Base-by-base conservation (phyloP, 2,113 vertebrate genomes). In the Perca schrenkii region DNA sequence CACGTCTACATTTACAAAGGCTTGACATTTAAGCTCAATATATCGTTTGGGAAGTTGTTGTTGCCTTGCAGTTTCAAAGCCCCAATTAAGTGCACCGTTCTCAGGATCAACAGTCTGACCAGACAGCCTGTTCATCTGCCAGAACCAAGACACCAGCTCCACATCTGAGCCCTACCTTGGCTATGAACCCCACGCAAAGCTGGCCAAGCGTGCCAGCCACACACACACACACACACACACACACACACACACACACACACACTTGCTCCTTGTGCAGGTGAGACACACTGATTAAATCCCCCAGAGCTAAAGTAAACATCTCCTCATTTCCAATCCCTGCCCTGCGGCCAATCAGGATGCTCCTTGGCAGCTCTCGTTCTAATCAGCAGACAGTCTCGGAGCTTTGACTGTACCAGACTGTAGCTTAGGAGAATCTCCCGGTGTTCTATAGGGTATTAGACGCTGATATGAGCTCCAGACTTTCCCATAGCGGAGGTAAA, bases 391-490 rank as follows among this genome's bases (percentile, higher is more conserved):
- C 77, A 21, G 31, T 34, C 73, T 46, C 31, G 0, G 60, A 22
- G 79, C 70, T 78, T 72, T 7, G 34, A 34, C 77, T 70, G 79
- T 73, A 70, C 79, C 82, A 65, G 76, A 76, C 62, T 63, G 77
- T 16, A 66, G 86, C 82, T 90, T 86, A 85, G 65, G 15, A 57
- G 76, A 73, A 77, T 88, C 79, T 78, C 60, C 10, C 5, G 3
- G 34, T 36, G 76, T 72, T 73, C 61, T 53, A 2, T 16, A 56
- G 60, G 69, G 80, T 77, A 77, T 85, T 75, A 86, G 43, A 72
- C 1, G 5, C 54, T 56, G 66, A 82, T 82, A 85, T 70, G 70
- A 80, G 49, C 50, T 71, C 15, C 50, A 53, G 71, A 67, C 25
- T 56, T 62, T 68, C 68, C 58, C 49, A 71, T 1, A 47, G 17